These are phyloP conservation scores for Tetragnatha montana DNA, from an alignment of 2,888 invertebrate species.

Conservation along the genomic window DNA sequence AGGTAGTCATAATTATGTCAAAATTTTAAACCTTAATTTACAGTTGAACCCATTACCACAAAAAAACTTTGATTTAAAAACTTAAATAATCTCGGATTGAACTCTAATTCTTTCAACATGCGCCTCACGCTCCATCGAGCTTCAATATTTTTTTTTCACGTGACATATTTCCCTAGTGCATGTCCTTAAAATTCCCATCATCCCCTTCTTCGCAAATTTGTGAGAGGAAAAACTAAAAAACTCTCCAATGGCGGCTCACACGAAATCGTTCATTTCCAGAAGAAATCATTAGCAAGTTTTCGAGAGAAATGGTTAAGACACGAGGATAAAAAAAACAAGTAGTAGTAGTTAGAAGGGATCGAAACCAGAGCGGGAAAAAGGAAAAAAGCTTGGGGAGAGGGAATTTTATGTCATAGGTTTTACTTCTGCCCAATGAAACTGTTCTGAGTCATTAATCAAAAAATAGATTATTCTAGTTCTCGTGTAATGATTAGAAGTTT, in stretches of 20 bases:
- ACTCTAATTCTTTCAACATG: too few species aligned
- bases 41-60: too few species aligned
- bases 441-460: neutral
- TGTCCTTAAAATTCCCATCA: neutral
- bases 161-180: neutral
- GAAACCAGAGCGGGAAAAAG: too few species aligned
- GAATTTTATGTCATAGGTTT: neutral
- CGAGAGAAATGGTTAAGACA: neutral
- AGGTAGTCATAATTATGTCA: too few species aligned
- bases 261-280: neutral
- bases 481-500: neutral
- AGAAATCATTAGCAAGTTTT: neutral
- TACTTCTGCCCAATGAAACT: neutral
- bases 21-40: too few species aligned
- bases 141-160: neutral
- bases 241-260: neutral
- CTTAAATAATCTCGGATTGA: too few species aligned
- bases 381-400: neutral
- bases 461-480: neutral
- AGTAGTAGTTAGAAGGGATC: neutral
- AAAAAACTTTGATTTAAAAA: too few species aligned
- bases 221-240: neutral
- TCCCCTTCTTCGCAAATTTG: neutral
- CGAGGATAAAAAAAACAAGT: neutral
- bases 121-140: neutral